Evolutionary conservation across 2,113 vertebrate genomes (phyloP).

Genomic region (Falcunculus frontatus): DNA sequence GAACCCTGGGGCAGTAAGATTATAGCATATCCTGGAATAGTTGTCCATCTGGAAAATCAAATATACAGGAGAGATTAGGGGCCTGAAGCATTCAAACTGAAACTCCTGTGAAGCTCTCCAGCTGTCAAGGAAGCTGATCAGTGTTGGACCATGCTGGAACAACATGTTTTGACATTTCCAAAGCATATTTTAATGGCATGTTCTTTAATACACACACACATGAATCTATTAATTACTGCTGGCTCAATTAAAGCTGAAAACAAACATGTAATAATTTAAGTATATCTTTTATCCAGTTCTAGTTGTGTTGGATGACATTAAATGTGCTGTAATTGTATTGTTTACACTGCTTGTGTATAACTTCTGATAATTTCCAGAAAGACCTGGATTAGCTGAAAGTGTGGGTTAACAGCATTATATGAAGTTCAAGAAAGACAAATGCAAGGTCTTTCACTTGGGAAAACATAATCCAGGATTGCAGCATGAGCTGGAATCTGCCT

Average conservation of each 20-base stretch:
- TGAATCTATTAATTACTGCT: background rate
- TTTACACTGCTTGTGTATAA: background rate
- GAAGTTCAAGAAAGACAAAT: background rate
- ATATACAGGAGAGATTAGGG: background rate
- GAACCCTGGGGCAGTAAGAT: background rate
- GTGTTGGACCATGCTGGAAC: background rate
- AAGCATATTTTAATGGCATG: background rate
- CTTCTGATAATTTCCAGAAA: background rate
- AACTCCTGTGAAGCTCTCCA: background rate
- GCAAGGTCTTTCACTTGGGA: background rate
- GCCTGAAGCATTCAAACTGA: background rate
- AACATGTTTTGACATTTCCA: conserved; percentile 31
- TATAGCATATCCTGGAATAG: background rate
- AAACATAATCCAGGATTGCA: background rate
- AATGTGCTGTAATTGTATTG: background rate
- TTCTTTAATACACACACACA: background rate
- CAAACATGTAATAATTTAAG: background rate
- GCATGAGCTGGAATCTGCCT: background rate
- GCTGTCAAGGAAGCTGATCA: conserved; percentile 10
- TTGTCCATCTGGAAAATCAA: conserved; percentile 32
- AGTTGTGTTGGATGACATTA: background rate
- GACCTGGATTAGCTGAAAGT: background rate
- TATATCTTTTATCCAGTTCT: background rate
- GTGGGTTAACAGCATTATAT: background rate
- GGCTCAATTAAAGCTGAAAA: background rate